A percentile compares a stretch with the other conserved stretches of the same genome.
These are phyloP conservation scores for Habroteleia sp. DNA, from an alignment of 2,888 invertebrate species.

Conservation along the genomic window DNA sequence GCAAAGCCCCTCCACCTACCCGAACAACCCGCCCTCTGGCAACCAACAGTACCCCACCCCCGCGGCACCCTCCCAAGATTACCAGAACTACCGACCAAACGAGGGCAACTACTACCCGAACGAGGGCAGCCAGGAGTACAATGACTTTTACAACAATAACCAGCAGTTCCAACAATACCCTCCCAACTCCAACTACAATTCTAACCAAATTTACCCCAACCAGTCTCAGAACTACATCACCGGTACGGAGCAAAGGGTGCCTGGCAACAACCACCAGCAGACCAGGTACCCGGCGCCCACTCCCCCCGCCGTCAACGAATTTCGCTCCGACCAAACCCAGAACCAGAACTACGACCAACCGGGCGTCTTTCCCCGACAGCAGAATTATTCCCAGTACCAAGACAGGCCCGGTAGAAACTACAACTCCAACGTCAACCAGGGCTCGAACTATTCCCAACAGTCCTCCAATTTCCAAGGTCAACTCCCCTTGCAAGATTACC, in stretches of 20 bases:
- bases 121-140: constrained; percentile 70
- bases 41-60: constrained; percentile 40
- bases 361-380: constrained; percentile 72
- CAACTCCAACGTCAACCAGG: constrained; percentile 69
- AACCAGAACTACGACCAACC: constrained; percentile 73
- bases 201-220: constrained; percentile 69
- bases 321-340: constrained; percentile 71
- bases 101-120: constrained; percentile 75
- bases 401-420: constrained; percentile 73
- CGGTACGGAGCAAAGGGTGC: constrained; percentile 66
- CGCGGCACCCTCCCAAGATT: constrained; percentile 53
- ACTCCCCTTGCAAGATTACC: constrained; percentile 74
- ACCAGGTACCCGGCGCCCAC: constrained; percentile 33
- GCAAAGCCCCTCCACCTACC: constrained; percentile 68
- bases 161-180: constrained; percentile 73
- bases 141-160: constrained; percentile 73
- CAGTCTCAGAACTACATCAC: constrained; percentile 69
- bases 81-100: constrained; percentile 74
- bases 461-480: constrained; percentile 68
- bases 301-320: constrained; percentile 64
- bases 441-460: constrained; percentile 72
- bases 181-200: constrained; percentile 71
- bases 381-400: constrained; percentile 72
- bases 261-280: constrained; percentile 55
- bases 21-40: constrained; percentile 66